phyloP scores from a whole-genome alignment of 2,888 invertebrate species.

The Drosophila leonis region DNA sequence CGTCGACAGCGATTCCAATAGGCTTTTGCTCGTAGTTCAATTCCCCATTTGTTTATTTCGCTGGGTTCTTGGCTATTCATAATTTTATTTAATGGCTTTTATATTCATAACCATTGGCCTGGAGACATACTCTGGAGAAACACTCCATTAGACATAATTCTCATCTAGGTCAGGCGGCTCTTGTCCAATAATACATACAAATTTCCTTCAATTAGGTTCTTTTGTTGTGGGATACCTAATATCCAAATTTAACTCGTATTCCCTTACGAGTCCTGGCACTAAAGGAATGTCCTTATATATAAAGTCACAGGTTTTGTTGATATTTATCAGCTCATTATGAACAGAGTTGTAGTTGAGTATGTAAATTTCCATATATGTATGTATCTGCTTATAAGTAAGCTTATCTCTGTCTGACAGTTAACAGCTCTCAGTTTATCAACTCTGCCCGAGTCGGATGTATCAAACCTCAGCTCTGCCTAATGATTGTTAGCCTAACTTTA shows the following conservation, averaged over 20 bases:
- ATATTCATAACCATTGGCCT: conserved; percentile 53
- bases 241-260: background rate
- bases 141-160: conserved; percentile 32
- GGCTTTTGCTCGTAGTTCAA: conserved; percentile 29
- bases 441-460: background rate
- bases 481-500: background rate
- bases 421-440: background rate
- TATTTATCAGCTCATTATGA: background rate
- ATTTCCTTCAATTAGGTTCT: conserved; percentile 20
- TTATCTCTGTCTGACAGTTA: no score
- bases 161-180: conserved; percentile 42
- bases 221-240: background rate
- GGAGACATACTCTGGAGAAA: conserved; percentile 35
- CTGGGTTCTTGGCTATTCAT: conserved; percentile 71
- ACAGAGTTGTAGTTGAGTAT: no score
- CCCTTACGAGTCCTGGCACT: background rate
- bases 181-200: conserved; percentile 11
- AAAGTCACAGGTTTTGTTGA: no score
- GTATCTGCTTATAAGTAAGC: no score
- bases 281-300: background rate
- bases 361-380: background rate
- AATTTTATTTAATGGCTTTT: conserved; percentile 59
- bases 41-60: conserved; percentile 19
- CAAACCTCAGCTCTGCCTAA: background rate
- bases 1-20: conserved; percentile 25